These are phyloP conservation scores for Limosa lapponica DNA, from an alignment of 2,797 vertebrate genomes.

Conservation along the genomic window DNA sequence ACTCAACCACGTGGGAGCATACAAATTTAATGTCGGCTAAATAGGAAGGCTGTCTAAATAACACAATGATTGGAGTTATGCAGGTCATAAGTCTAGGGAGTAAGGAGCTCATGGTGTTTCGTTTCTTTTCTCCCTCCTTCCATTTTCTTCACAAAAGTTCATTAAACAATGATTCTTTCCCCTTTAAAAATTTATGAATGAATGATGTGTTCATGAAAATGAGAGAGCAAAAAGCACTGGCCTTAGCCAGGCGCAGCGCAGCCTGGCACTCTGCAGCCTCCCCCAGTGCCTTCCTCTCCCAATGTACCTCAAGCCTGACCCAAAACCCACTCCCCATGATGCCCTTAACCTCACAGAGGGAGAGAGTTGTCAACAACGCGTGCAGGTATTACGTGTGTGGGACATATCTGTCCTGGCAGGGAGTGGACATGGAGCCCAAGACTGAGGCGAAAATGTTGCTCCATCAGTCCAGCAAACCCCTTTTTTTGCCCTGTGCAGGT, in stretches of 20 bases:
- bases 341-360: background rate
- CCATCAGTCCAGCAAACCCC: background rate
- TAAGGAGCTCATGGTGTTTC: background rate
- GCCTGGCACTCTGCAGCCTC: background rate
- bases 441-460: background rate
- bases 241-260: background rate
- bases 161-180: constrained; percentile 52
- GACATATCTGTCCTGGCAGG: background rate
- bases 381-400: background rate
- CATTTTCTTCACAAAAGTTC: constrained; percentile 36
- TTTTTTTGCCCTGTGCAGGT: background rate
- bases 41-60: constrained; percentile 54
- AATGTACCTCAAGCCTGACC: accelerated
- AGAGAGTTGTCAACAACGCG: accelerated
- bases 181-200: constrained; percentile 48
- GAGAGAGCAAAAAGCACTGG: constrained; percentile 25
- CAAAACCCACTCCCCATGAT: background rate
- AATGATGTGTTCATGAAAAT: background rate
- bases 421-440: accelerated
- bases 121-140: background rate
- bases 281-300: accelerated
- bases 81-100: constrained; percentile 58
- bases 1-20: constrained; percentile 52
- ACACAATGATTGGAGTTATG: constrained; percentile 17
- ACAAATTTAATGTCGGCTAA: constrained; percentile 57